Evolutionary conservation across 2,888 invertebrate genomes (phyloP), one percentile per base, ranked within the genome.

Genomic region (Synanthedon vespiformis): DNA sequence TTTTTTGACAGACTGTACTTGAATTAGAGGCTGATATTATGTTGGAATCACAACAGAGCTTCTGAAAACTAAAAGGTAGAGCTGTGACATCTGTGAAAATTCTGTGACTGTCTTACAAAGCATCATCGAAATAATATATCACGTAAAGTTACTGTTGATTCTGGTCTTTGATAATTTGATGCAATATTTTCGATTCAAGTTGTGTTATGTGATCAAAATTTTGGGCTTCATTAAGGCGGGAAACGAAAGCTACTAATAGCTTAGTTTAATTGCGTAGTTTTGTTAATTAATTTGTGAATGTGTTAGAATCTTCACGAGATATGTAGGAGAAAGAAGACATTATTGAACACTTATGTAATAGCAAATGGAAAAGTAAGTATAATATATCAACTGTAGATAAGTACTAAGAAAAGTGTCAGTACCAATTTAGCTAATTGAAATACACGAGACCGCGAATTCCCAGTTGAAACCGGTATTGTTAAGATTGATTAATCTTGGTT

Each of bases 401-500:
- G n/a, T n/a, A 14, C 44, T 13, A 44, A 44, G 44, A n/a, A 44
- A 44, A 44, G 44, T 13, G 14, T n/a, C 44, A 44, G 14, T 44
- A 11, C 6, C 44, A n/a, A 44, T 44, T 44, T 14, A 44, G 14
- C 44, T 48, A 55, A 55, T 52, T 55, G 44, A 52, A 48, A 55
- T 52, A 54, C 49, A 44, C 44, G n/a, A 13, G 44, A 52, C 27
- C 22, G 49, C 18, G 48, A 13, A 52, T 52, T 50, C 11, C 50
- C 48, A 52, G 51, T 50, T 52, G 57, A 57, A 59, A 61, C 56
- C 55, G 56, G 56, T 58, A 62, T 63, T 62, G 44, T 34, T 34
- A 34, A 44, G 44, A 44, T 58, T 61, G 57, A 69, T 68, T 64
- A 66, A 61, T 65, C 62, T 65, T 67, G 58, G 64, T 67, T 63